Conservation (phyloP, 2,888 invertebrate species). For the Pyrrhosoma nymphula region DNA sequence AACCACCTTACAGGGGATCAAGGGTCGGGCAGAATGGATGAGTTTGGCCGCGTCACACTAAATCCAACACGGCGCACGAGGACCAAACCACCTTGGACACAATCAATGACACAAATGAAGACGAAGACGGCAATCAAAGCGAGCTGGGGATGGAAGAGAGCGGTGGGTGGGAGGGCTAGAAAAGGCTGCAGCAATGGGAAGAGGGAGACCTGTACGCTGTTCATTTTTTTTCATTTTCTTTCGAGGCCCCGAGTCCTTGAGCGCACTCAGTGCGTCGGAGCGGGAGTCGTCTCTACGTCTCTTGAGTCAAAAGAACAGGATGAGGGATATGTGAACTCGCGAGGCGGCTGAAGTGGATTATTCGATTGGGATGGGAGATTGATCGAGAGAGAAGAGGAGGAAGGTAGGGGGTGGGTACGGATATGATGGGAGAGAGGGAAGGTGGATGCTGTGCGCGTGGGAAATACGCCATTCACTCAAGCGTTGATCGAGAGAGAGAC, state of each 20-base stretch:
- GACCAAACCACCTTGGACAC: background rate
- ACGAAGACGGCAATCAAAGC: background rate
- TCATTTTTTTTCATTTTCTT: background rate
- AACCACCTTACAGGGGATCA: background rate
- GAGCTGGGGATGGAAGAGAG: background rate
- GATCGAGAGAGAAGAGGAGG: background rate
- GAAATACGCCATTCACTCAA: background rate
- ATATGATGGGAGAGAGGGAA: background rate
- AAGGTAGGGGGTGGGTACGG: background rate
- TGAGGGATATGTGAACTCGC: background rate
- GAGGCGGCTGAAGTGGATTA: background rate
- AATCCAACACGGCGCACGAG: background rate
- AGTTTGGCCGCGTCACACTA: slow-evolving; percentile 21
- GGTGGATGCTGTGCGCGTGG: background rate
- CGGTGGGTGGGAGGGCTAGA: background rate
- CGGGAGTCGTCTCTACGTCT: background rate
- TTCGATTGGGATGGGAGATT: too few relatives aligned
- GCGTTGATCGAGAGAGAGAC: slow-evolving; percentile 6
- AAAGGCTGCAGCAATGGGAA: background rate
- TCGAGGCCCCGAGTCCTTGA: background rate
- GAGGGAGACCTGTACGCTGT: background rate
- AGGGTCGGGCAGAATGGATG: background rate
- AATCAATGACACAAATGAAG: slow-evolving; percentile 15
- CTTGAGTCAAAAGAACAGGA: too few relatives aligned
- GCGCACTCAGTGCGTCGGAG: background rate